A percentile compares a stretch with the other conserved stretches of the same genome.
Conservation (phyloP, 2,113 vertebrate genomes). For the Paralichthys olivaceus region DNA sequence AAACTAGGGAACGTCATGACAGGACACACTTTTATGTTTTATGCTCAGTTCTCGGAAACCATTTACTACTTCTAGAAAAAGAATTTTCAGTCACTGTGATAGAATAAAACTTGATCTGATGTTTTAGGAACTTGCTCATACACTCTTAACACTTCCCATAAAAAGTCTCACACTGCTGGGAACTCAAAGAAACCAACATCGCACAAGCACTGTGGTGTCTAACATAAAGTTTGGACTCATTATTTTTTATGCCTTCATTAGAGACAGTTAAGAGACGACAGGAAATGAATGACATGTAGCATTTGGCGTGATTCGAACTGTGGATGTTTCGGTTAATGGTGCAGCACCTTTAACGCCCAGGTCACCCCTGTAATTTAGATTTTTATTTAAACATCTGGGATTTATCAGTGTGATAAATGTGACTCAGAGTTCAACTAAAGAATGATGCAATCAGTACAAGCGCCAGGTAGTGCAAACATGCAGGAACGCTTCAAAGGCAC, state of each 20-base stretch:
- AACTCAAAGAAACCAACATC: conserved; percentile 4
- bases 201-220: background rate
- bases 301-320: background rate
- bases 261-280: background rate
- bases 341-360: background rate
- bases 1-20: background rate
- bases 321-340: background rate
- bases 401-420: background rate
- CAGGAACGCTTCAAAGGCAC: too few relatives aligned
- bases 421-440: background rate
- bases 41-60: background rate
- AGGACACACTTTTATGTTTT: background rate
- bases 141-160: conserved; percentile 8
- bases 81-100: background rate
- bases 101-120: background rate
- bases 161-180: conserved; percentile 2
- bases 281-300: background rate
- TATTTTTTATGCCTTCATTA: conserved; percentile 13
- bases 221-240: background rate
- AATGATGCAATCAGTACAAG: background rate
- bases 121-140: background rate
- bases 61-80: background rate
- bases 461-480: background rate
- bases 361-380: background rate
- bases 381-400: background rate